These are phyloP conservation scores for Zoanthus gigantus DNA, from an alignment of 92 coral and sea anemone genomes.

Conservation along the genomic window DNA sequence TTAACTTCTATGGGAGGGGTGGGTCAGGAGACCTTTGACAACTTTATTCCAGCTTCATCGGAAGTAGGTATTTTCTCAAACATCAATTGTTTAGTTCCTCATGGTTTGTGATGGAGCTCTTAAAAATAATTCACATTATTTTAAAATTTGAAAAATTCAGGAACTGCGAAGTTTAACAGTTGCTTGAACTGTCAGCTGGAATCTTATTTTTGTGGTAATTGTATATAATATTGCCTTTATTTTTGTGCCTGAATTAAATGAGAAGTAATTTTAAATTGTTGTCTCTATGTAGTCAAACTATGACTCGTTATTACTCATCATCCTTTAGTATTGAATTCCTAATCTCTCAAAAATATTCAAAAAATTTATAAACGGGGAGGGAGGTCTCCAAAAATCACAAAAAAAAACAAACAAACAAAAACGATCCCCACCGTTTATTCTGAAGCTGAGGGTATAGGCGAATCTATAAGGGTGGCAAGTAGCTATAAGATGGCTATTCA, in stretches of 20 bases:
- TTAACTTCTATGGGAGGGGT: too few relatives aligned
- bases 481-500: too few relatives aligned
- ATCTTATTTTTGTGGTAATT: slow-evolving; percentile 44
- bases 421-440: too few relatives aligned
- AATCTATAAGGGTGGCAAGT: too few relatives aligned
- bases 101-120: background rate
- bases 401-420: too few relatives aligned
- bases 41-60: background rate
- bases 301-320: too few relatives aligned
- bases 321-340: too few relatives aligned
- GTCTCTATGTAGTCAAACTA: background rate
- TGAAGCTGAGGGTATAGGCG: too few relatives aligned
- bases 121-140: background rate
- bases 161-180: background rate
- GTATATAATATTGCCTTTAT: slow-evolving; percentile 48
- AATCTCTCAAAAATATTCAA: too few relatives aligned
- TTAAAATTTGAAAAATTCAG: background rate
- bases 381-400: too few relatives aligned
- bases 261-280: background rate
- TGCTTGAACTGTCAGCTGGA: slow-evolving; percentile 7
- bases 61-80: background rate
- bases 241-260: slow-evolving; percentile 42
- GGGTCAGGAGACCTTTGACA: background rate
- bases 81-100: background rate
- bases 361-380: too few relatives aligned